Evolutionary conservation across 2,797 vertebrate genomes (phyloP), one percentile per base, ranked within the genome.

Genomic region (Vipera latastei): DNA sequence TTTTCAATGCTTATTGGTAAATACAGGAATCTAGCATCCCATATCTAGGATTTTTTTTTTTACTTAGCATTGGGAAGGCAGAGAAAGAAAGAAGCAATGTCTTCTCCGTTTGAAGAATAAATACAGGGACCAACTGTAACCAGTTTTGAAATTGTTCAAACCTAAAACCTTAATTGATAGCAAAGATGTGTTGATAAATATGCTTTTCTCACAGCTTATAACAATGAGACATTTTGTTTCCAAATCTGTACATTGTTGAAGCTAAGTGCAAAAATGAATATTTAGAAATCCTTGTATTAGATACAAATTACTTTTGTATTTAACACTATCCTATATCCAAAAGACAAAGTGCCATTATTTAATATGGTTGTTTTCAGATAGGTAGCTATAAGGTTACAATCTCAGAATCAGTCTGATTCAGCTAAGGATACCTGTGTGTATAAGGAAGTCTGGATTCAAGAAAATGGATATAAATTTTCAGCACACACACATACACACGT

Each of bases 221-320:
- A 93, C 22, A 32, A 32, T 63, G 51, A 22, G 94, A 93, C 93
- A 87, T 92, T 48, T 96, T 65, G 59, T 51, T 25, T 93, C 95
- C 91, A 96, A 14, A 94, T 90, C n/a, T 1, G 96, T 96, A 95
- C 95, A 95, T 93, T 91, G 93, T 93, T 28, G 90, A 95, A 93
- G 60, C 61, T 95, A 95, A n/a, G 91, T 94, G 91, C 93, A 95
- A 93, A 94, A 96, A 95, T 94, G 69, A 91, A 90, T 95, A 89
- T 38, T 94, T 59, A 25, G 53, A 16, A 4, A 4, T 53, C 22
- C 12, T 78, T 83, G 28, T 25, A 91, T 14, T 61, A 69, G 89
- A 38, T 61, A 69, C 56, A 90, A 63, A 4, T 28, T 65, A 57
- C 26, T 28, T 86, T 89, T 69, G 48, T 59, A 51, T 56, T 26